Base-by-base conservation (phyloP, 2,113 vertebrate species). In the Phalacrocorax aristotelis region DNA sequence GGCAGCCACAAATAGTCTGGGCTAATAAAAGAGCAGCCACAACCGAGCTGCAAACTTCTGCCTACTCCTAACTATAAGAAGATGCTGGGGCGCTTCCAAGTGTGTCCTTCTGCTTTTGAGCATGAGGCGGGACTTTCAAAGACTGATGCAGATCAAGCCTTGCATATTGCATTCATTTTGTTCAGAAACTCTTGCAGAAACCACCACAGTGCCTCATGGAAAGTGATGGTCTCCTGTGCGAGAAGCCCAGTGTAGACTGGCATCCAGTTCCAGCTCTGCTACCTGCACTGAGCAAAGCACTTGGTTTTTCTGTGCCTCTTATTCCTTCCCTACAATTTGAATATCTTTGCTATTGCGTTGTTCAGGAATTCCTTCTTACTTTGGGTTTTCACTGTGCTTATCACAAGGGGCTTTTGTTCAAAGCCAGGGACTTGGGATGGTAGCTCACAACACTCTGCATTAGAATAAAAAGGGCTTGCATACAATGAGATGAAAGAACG, bases 11-110 rank as follows among this genome's bases (percentile, higher is more conserved):
- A 90, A 94, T 19, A 91, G 60, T 54, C 62, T 62, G 71, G 88
- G 93, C 68, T 71, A 89, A 95, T 88, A 80, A 89, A 95, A 91
- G 82, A 90, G 78, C 82, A 91, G 60, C 84, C 44, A 48, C 55
- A 86, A 58, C 32, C 3, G 2, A 49, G 62, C 23, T 58, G 84
- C 82, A 94, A 90, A 93, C n/a, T 88, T 77, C 48, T 83, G 38
- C 87, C 62, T 70, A 26, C 66, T 81, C 7, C 2, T 51, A 44
- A 52, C 34, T 70, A 9, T 54, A 79, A 27, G 60, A 51, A 52
- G 49, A n/a, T 79, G 36, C 84, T 83, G 79, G 27, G 51, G 42
- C 58, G 66, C 26, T 85, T 95, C 90, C 79, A 90, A 74, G 44
- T 7, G 9, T 0, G 0, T 85, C 34, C 36, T 81, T 55, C 52